phyloP scores from a whole-genome alignment of 2,797 vertebrate species.

The Sylvilagus floridanus region DNA sequence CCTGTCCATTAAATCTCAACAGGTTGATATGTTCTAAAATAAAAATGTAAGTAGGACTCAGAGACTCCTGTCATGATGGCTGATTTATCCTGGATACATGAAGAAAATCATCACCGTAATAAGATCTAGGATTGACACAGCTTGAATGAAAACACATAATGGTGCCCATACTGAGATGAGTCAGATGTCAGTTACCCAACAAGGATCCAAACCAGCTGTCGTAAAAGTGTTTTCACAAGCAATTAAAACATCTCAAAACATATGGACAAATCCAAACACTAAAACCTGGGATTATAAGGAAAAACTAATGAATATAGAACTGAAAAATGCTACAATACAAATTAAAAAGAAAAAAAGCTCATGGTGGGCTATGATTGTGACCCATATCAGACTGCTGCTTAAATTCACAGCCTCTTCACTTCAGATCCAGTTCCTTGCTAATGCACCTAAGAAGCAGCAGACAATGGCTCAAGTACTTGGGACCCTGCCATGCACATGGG shows the following conservation, averaged over 20 bases:
- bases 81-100: not conserved
- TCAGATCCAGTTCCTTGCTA: too few species aligned
- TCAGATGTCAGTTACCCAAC: not conserved
- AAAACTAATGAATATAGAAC: not conserved
- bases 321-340: not conserved
- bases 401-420: too few species aligned
- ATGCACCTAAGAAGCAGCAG: too few species aligned
- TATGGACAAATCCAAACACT: not conserved
- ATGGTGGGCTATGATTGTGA: too few species aligned
- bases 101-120: not conserved
- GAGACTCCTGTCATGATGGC: not conserved
- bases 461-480: too few species aligned
- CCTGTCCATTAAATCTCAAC: not conserved
- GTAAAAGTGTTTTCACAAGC: not conserved
- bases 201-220: not conserved
- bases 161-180: not conserved
- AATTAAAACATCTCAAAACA: not conserved
- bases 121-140: not conserved
- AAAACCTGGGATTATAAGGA: not conserved
- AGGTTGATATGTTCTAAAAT: too few species aligned
- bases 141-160: not conserved
- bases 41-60: not conserved
- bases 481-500: too few species aligned
- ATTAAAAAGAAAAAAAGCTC: not conserved
- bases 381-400: too few species aligned